Conservation (phyloP, 2,888 invertebrate species). For the Nesidiocoris tenuis region DNA sequence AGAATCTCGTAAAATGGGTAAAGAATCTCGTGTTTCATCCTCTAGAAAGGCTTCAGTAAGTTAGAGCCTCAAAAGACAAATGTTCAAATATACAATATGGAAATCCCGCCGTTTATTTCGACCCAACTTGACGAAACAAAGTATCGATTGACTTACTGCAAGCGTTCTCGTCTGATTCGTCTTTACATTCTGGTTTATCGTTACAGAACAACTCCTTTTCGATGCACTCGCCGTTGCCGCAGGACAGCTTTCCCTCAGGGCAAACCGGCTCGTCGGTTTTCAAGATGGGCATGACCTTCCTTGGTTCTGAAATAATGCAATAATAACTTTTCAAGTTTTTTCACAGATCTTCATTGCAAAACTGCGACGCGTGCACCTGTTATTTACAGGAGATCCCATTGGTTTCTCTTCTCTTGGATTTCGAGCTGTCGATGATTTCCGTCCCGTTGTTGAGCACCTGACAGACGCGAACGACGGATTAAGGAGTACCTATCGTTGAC, state of each 20-base stretch:
- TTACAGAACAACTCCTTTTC: conserved; percentile 91
- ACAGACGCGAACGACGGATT: not conserved
- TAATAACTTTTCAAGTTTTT: not conserved
- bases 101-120: no score
- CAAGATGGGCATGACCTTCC: conserved; percentile 82
- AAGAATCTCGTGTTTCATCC: not conserved
- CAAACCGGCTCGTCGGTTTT: conserved; percentile 93
- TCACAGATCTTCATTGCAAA: not conserved
- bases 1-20: not conserved
- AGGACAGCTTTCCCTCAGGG: conserved; percentile 84
- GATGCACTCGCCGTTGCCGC: conserved; percentile 89
- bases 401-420: no score
- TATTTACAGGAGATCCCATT: not conserved
- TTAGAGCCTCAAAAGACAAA: not conserved
- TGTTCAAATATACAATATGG: not conserved
- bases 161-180: conserved; percentile 92
- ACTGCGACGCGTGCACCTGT: not conserved
- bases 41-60: not conserved
- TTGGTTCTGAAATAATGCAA: conserved; percentile 68
- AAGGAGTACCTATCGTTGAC: not conserved
- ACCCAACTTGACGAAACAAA: no score
- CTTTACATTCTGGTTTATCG: conserved; percentile 87
- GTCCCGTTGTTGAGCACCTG: not conserved
- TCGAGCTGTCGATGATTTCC: no score
- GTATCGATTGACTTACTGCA: conserved; percentile 87